These are phyloP conservation scores for Unio delphinus DNA, from an alignment of 2,888 invertebrate genomes.

Conservation along the genomic window DNA sequence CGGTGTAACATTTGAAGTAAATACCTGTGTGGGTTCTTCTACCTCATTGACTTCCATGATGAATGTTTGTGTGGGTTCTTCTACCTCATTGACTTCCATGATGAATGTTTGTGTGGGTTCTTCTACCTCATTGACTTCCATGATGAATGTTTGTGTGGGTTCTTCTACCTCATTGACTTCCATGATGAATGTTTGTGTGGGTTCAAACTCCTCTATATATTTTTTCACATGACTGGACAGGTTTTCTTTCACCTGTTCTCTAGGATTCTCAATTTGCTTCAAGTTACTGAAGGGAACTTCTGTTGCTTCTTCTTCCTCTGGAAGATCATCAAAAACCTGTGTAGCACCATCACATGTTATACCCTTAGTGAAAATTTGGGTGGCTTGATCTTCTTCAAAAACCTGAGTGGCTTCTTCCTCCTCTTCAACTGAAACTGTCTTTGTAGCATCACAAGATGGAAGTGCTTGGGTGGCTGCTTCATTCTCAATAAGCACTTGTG, in stretches of 20 bases:
- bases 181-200: no score
- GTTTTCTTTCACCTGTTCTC: background rate
- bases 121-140: no score
- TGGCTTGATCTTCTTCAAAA: conserved; percentile 15
- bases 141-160: no score
- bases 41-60: no score
- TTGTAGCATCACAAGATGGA: conserved; percentile 5
- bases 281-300: background rate
- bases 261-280: background rate
- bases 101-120: no score
- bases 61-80: no score
- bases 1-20: background rate
- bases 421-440: conserved; percentile 9
- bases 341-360: background rate
- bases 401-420: conserved; percentile 11
- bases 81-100: no score
- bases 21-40: background rate
- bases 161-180: no score
- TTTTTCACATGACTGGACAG: no score
- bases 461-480: conserved; percentile 2
- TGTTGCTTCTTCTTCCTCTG: background rate
- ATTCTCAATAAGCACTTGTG: conserved; percentile 14
- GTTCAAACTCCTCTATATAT: no score
- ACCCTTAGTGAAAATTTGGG: conserved; percentile 8
- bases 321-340: background rate